These are phyloP conservation scores for Philypnodon macrostomus DNA, from an alignment of 2,797 vertebrate species.

Conservation along the genomic window DNA sequence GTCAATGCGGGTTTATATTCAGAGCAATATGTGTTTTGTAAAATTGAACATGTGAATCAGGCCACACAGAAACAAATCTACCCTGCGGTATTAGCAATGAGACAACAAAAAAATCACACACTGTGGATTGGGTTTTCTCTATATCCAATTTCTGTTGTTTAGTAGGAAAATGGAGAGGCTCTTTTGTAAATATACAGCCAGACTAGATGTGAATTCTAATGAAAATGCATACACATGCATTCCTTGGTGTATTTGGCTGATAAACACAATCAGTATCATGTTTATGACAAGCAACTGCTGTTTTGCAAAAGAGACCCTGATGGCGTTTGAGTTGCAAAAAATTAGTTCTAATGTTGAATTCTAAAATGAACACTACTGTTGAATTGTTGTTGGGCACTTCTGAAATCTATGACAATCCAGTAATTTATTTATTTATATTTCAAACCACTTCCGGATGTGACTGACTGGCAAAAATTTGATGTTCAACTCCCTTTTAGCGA, in stretches of 20 bases:
- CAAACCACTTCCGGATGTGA: too few relatives aligned
- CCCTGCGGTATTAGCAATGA: background rate
- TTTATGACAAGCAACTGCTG: background rate
- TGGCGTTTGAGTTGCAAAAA: too few relatives aligned
- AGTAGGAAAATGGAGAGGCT: conserved; percentile 1
- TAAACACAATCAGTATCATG: background rate
- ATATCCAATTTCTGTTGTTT: background rate
- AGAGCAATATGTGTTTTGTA: conserved; percentile 13
- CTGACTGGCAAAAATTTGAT: too few relatives aligned
- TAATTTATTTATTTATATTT: too few relatives aligned
- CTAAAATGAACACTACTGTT: background rate
- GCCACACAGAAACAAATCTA: conserved; percentile 12
- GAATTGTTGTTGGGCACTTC: too few relatives aligned
- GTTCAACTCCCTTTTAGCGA: too few relatives aligned
- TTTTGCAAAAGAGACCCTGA: too few relatives aligned
- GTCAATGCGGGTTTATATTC: conserved; percentile 34
- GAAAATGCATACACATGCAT: conserved; percentile 1
- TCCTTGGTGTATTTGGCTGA: too few relatives aligned
- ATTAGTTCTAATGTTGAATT: background rate
- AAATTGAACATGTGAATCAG: conserved; percentile 11
- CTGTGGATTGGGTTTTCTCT: background rate
- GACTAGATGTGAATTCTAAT: conserved; percentile 1
- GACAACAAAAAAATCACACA: background rate
- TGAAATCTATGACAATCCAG: too few relatives aligned
- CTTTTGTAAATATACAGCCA: conserved; percentile 1